Conservation (phyloP, 2,797 vertebrate species). For the Tamandua tetradactyla region DNA sequence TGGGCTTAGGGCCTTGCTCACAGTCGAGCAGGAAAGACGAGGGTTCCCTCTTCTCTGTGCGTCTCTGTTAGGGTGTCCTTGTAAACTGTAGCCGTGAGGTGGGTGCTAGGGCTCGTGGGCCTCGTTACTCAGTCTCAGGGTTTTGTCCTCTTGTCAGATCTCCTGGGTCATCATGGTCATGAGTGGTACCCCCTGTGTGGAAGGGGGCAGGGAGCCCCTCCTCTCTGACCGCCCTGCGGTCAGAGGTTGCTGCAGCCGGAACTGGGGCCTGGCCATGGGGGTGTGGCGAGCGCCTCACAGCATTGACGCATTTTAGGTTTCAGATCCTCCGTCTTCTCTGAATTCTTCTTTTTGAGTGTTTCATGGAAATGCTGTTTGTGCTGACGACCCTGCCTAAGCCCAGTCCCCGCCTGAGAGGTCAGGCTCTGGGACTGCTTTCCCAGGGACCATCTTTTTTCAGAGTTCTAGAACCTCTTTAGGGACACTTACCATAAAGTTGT, state of each 20-base stretch:
- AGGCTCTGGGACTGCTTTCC: background rate
- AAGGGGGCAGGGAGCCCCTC: background rate
- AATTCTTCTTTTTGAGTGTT: background rate
- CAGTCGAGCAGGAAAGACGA: fast-evolving
- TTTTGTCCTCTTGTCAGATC: too few species aligned
- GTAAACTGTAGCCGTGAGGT: too few species aligned
- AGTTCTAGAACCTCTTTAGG: background rate
- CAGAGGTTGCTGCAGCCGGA: background rate
- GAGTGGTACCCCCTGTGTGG: too few species aligned
- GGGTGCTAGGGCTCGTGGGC: too few species aligned
- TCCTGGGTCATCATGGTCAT: too few species aligned
- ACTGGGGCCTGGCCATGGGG: background rate
- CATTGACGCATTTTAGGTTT: background rate
- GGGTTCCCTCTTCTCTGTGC: background rate
- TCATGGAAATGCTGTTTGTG: background rate
- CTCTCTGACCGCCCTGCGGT: too few species aligned
- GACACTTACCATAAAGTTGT: background rate
- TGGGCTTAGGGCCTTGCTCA: fast-evolving
- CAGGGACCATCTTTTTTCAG: background rate
- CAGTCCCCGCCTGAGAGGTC: background rate
- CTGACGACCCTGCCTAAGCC: background rate
- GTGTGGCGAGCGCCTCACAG: background rate
- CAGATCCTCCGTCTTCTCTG: background rate
- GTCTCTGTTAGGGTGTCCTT: too few species aligned
- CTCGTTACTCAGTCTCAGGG: too few species aligned